Percentiles rank a stretch among this genome's conserved stretches.
These are phyloP conservation scores for Halcyon badia DNA, from an alignment of 2,797 vertebrate genomes.

Conservation along the genomic window DNA sequence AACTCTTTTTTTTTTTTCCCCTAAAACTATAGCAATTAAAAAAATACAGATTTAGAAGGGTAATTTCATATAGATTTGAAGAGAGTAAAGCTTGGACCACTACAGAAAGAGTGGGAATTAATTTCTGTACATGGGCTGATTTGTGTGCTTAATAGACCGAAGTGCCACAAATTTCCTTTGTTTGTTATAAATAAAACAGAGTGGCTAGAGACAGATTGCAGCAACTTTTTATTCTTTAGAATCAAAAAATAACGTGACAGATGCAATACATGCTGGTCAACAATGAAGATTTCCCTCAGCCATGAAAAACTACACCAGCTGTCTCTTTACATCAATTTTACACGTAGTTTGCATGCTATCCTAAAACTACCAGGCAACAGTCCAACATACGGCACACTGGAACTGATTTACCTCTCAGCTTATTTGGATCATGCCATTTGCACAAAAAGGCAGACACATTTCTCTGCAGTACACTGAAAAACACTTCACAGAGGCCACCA, in stretches of 20 bases:
- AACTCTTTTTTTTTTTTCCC: neutral
- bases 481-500: accelerated
- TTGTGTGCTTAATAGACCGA: neutral
- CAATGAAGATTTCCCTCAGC: constrained; percentile 15
- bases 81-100: accelerated
- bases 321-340: constrained; percentile 3
- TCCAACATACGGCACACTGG: neutral
- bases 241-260: constrained; percentile 8
- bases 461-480: neutral
- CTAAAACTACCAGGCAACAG: neutral
- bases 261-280: neutral
- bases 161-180: neutral
- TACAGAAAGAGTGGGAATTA: neutral
- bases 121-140: neutral
- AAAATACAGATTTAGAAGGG: neutral
- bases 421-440: neutral
- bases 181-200: neutral
- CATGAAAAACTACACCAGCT: constrained; percentile 6
- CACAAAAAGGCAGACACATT: accelerated
- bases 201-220: neutral
- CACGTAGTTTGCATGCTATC: neutral
- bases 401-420: neutral
- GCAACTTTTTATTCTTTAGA: neutral
- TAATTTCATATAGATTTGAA: neutral
- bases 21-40: neutral